phyloP scores from a whole-genome alignment of 1,140 invertebrate species.

The Pseudomyrmex cubaensis region DNA sequence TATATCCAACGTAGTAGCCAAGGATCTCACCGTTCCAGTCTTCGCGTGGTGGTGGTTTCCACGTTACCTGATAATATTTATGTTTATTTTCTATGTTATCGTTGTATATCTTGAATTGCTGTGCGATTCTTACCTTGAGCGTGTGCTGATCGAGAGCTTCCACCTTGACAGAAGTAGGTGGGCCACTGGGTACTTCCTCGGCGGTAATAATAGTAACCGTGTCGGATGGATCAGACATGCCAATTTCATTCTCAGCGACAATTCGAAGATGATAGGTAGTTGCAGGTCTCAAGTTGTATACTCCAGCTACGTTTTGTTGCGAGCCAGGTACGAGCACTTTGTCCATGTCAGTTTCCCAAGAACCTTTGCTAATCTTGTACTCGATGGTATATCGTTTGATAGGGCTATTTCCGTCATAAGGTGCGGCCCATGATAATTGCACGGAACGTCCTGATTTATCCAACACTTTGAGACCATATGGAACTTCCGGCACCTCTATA shows the following conservation, averaged over 20 bases:
- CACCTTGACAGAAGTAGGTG: constrained; percentile 93
- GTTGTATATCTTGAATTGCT: not conserved
- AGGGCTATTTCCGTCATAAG: constrained; percentile 98
- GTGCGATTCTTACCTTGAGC: constrained; percentile 88
- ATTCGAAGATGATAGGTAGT: constrained; percentile 97
- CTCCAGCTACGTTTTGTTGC: constrained; percentile 93
- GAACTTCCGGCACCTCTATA: constrained; percentile 96
- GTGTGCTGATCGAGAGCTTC: constrained; percentile 97
- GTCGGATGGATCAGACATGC: constrained; percentile 95
- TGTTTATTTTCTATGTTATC: not conserved
- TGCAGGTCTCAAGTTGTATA: constrained; percentile 95
- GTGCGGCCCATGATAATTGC: constrained; percentile 96
- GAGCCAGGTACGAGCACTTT: constrained; percentile 92
- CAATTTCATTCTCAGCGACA: constrained; percentile 97
- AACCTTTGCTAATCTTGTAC: constrained; percentile 95
- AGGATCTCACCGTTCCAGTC: constrained; percentile 97
- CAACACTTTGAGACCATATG: constrained; percentile 95
- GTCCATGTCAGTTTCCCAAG: constrained; percentile 93
- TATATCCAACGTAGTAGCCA: constrained; percentile 96
- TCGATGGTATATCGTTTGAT: constrained; percentile 96
- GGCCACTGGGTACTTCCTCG: constrained; percentile 96
- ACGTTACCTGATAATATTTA: constrained; percentile 86
- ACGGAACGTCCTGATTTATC: constrained; percentile 96
- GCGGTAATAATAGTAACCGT: constrained; percentile 97
- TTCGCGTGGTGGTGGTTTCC: constrained; percentile 95